Percentiles rank a stretch among this genome's conserved stretches.
These are phyloP conservation scores for Cyclargus thomasi DNA, from an alignment of 1,140 invertebrate species.

Conservation along the genomic window DNA sequence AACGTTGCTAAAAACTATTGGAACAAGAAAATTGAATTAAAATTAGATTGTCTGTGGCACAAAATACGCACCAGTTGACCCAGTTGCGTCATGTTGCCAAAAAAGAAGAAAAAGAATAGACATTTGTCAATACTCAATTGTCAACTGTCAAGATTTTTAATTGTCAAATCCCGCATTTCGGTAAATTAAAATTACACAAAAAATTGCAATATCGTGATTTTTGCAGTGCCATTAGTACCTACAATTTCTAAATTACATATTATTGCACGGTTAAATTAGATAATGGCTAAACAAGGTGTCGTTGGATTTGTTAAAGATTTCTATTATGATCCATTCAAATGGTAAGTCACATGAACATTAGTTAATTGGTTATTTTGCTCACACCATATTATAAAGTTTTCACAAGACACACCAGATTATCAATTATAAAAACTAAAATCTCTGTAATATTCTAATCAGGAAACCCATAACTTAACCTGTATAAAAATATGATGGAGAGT, in stretches of 20 bases:
- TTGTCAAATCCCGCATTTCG: too few relatives aligned
- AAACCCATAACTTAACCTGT: background rate
- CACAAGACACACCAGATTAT: background rate
- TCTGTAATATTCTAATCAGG: background rate
- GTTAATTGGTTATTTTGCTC: background rate
- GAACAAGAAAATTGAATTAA: too few relatives aligned
- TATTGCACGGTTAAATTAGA: conserved; percentile 23
- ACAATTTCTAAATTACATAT: background rate
- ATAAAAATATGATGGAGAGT: too few relatives aligned
- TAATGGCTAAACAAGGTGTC: conserved; percentile 58
- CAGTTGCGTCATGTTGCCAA: too few relatives aligned
- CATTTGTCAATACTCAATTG: too few relatives aligned
- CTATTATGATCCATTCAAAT: conserved; percentile 67
- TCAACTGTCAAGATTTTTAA: too few relatives aligned
- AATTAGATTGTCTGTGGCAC: too few relatives aligned
- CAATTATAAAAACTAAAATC: background rate
- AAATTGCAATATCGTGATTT: background rate
- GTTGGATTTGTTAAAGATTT: conserved; percentile 53
- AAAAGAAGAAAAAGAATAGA: too few relatives aligned
- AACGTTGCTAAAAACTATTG: too few relatives aligned
- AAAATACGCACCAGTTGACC: too few relatives aligned
- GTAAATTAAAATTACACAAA: background rate
- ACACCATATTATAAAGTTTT: background rate
- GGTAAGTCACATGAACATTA: conserved; percentile 41
- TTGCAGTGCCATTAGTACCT: background rate